These are phyloP conservation scores for Tolmerus cingulatus DNA, from an alignment of 2,888 invertebrate species.

Conservation along the genomic window DNA sequence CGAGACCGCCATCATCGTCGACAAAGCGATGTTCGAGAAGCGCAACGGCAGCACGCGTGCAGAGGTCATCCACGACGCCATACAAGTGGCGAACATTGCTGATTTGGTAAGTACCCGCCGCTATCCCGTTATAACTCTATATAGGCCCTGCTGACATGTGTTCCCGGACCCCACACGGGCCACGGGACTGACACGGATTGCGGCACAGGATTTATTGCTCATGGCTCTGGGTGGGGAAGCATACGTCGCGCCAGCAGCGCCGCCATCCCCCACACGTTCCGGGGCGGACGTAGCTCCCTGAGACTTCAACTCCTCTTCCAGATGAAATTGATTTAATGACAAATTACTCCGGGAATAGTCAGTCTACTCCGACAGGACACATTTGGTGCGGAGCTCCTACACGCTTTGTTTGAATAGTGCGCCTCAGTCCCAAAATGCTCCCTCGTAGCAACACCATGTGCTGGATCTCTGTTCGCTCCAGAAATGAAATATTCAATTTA, in stretches of 20 bases:
- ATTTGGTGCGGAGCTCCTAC: background rate
- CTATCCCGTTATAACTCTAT: background rate
- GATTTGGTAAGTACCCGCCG: constrained; percentile 79
- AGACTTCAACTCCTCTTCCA: background rate
- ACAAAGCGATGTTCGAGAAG: constrained; percentile 95
- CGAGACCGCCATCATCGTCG: constrained; percentile 94
- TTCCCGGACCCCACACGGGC: background rate
- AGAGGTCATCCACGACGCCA: constrained; percentile 92
- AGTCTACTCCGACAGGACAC: background rate
- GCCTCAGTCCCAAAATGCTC: background rate
- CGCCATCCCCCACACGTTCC: background rate
- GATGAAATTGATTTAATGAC: constrained; percentile 32
- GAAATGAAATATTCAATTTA: background rate
- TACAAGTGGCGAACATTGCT: constrained; percentile 96
- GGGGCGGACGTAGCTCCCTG: background rate
- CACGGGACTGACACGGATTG: background rate
- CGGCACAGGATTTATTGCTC: constrained; percentile 4
- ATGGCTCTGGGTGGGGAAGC: background rate
- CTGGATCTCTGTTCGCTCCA: background rate
- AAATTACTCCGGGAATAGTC: constrained; percentile 21
- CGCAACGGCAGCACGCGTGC: constrained; percentile 87
- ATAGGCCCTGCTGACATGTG: constrained; percentile 1
- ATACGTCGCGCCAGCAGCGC: background rate
- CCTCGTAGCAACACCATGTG: background rate
- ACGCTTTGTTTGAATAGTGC: constrained; percentile 1